Conservation (phyloP, 2,797 vertebrate species). For the Acanthiza pusilla region DNA sequence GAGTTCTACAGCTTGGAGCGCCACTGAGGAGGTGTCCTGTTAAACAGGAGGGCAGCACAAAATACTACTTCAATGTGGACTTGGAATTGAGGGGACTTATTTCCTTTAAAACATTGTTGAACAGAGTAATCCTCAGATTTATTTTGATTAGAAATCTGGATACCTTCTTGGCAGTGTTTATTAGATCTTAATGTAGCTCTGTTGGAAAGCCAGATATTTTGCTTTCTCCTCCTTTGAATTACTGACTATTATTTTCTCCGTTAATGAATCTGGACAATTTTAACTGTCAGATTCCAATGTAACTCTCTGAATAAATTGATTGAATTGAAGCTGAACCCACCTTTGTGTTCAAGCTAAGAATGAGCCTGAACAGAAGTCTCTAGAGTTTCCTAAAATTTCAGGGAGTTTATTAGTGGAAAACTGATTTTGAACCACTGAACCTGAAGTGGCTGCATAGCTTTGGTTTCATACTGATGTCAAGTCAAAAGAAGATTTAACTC, state of each 20-base stretch:
- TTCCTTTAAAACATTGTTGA: slow-evolving; percentile 18
- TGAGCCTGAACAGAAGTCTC: slow-evolving; percentile 46
- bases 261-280: slow-evolving; percentile 64
- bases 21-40: not conserved
- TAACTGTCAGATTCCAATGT: slow-evolving; percentile 48
- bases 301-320: slow-evolving; percentile 23
- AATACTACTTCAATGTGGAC: not conserved
- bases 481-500: not conserved
- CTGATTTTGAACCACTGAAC: slow-evolving; percentile 32
- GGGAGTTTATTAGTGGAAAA: slow-evolving; percentile 28
- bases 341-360: not conserved
- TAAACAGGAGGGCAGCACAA: not conserved
- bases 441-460: not conserved
- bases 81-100: not conserved
- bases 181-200: slow-evolving; percentile 24
- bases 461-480: not conserved
- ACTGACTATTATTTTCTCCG: slow-evolving; percentile 36
- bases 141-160: slow-evolving; percentile 65
- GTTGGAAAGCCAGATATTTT: slow-evolving; percentile 48
- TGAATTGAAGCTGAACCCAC: slow-evolving; percentile 13
- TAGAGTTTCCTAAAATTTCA: slow-evolving; percentile 34
- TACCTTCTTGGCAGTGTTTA: slow-evolving; percentile 64
- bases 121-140: slow-evolving; percentile 53
- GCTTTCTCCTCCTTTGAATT: slow-evolving; percentile 44
- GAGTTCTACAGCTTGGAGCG: not conserved